Evolutionary conservation across 2,888 invertebrate species (phyloP), one percentile per base, ranked within the genome.

Genomic region (Cinara cedri): DNA sequence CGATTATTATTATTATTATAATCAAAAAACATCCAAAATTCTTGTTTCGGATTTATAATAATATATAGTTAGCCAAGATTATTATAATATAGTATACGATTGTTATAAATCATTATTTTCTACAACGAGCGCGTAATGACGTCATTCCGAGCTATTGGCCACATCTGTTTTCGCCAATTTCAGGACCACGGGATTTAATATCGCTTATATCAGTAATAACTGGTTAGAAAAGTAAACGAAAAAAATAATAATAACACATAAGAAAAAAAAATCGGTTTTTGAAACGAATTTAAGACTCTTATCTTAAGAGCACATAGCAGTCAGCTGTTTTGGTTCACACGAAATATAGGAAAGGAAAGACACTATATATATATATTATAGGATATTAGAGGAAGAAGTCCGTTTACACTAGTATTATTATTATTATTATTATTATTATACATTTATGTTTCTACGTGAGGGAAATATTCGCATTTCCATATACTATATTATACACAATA

Each of bases 261-360:
- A 19, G 83, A 81, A 82, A 49, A 51, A 54, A 72, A 72, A 75
- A 75, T 26, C 24, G 14, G 21, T 54, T 75, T 75, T 75, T n/a
- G 55, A 75, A 75, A 75, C 51, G 54, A 55, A 75, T 66, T 74
- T 75, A 55, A 65, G 55, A 34, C n/a, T 65, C 54, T 75, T 75
- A 75, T 75, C 42, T 75, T 44, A 19, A 42, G 19, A 55, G 55
- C 24, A 42, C 54, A 75, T 24, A 65, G 42, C 21, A 66, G 44
- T 66, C 75, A 66, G 65, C 24, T 75, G 65, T 65, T 66, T 1
- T 55, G 3, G 26, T 51, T 75, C 75, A 66, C 75, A 66, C 44
- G 44, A 46, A 66, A 44, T 75, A 55, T n/a, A 55, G 55, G 14
- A 71, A 70, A 71, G 3, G 14, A 70, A 42, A 24, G 54, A 54